Evolutionary conservation across 35 echinoderm and acorn worm species (phyloP), one percentile per base, ranked within the genome.

Genomic region (Heliocidaris erythrogramma): DNA sequence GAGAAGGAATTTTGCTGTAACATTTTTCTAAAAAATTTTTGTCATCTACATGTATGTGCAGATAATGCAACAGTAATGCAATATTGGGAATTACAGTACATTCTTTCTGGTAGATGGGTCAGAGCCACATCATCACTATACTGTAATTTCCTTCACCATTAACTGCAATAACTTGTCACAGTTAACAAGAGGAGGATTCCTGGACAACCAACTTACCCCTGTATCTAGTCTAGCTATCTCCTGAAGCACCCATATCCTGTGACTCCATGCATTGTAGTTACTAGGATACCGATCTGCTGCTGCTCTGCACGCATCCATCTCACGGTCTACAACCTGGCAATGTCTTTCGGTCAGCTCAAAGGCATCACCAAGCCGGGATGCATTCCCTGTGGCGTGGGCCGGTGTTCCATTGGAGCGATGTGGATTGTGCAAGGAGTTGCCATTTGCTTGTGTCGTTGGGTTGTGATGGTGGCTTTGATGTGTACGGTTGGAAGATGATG

Each of bases 191-290:
- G 2, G 29, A 30, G 11, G 2, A 32, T 29, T 18, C 17, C 31
- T 84, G 14, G n/a, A 32, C 31, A 42, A 48, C 13, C 29, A 7
- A 48, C 91, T 92, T 59, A 88, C 86, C 21, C 27, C 32, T 30
- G 21, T 56, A 49, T 93, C 60, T n/a, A 48, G 27, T 53, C 49
- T 47, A 5, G 94, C 96, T 32, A 99, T 93, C 50, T 93, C 30
- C 94, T 97, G 90, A 1, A 99, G 56, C 27, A 96, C 96, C 98
- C 98, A 99, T 95, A 97, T 96, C 71, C 97, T 95, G 48, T 99
- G 98, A 92, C 95, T 97, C 98, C 98, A 99, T 13, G 98, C 98
- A 96, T 96, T 96, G 91, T 99, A 99, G 84, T 99, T 99, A 88
- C 96, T 99, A 27, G 94, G 96, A 94, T 99, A 99, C 42, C 94